Percentiles rank a stretch among this genome's conserved stretches.
Conservation (phyloP, 2,113 vertebrate genomes). For the mouse (Mus musculus) region DNA sequence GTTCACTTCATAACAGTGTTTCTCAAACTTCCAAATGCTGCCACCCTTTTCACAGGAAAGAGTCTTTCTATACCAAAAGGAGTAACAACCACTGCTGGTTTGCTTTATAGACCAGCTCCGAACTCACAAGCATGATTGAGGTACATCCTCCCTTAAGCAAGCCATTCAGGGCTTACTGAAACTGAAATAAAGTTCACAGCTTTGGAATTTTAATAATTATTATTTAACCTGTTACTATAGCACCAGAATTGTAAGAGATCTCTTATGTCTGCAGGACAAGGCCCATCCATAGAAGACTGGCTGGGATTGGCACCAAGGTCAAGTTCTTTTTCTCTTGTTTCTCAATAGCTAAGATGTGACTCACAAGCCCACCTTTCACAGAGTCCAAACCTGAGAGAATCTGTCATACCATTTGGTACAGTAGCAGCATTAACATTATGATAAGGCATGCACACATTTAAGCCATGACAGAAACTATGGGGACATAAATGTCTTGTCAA, state of each 20-base stretch:
- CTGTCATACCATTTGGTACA: background rate
- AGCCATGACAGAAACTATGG: background rate
- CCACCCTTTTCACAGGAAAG: background rate
- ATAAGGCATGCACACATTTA: background rate
- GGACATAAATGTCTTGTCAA: background rate
- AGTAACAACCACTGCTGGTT: background rate
- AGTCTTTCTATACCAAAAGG: background rate
- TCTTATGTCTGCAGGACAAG: background rate
- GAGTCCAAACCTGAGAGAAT: background rate
- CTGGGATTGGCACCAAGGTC: background rate
- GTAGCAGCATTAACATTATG: background rate
- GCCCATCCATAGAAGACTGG: background rate
- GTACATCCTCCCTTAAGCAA: background rate
- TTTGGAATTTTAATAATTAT: background rate
- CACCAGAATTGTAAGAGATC: background rate
- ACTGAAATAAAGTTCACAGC: background rate
- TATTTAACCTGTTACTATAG: background rate
- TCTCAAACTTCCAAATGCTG: background rate
- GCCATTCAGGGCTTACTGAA: rapidly evolving
- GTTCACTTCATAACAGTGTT: background rate
- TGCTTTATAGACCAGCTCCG: background rate
- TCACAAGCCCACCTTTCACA: too few species aligned
- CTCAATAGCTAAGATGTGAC: background rate
- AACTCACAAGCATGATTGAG: background rate
- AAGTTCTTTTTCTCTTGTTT: background rate